Conservation (phyloP, 2,113 vertebrate species). For the Fukomys damarensis region DNA sequence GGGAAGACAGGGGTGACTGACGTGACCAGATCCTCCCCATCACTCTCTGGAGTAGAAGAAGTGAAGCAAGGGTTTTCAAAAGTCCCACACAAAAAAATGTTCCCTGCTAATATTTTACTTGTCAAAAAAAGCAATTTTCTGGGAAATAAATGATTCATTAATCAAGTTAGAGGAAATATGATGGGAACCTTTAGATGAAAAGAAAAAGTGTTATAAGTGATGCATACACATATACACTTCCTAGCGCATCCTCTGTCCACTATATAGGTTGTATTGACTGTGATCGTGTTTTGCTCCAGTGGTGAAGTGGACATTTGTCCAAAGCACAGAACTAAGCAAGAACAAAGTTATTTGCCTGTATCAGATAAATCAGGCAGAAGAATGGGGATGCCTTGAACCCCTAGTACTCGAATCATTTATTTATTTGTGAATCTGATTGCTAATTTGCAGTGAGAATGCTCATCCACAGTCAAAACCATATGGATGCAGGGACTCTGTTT, state of each 20-base stretch:
- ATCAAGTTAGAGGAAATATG: background rate
- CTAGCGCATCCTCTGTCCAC: too few relatives aligned
- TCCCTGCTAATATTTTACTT: background rate
- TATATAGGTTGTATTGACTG: too few relatives aligned
- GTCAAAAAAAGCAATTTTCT: background rate
- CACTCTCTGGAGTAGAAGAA: fast-evolving
- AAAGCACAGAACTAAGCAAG: background rate
- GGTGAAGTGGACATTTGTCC: background rate
- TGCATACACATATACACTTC: fast-evolving
- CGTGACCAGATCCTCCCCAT: fast-evolving
- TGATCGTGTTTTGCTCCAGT: too few relatives aligned
- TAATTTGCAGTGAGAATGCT: background rate
- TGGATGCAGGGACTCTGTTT: background rate
- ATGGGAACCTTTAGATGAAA: background rate
- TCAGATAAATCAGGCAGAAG: background rate
- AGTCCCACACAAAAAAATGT: background rate
- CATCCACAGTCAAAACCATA: too few relatives aligned
- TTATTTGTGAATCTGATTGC: background rate
- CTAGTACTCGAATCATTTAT: background rate
- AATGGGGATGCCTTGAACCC: background rate
- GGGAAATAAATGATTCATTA: background rate
- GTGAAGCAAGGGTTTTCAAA: background rate
- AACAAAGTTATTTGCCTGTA: background rate
- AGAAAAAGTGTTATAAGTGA: background rate
- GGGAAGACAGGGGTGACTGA: background rate